Evolutionary conservation across 2,113 vertebrate genomes (phyloP).

Genomic region (Eclectus roratus): DNA sequence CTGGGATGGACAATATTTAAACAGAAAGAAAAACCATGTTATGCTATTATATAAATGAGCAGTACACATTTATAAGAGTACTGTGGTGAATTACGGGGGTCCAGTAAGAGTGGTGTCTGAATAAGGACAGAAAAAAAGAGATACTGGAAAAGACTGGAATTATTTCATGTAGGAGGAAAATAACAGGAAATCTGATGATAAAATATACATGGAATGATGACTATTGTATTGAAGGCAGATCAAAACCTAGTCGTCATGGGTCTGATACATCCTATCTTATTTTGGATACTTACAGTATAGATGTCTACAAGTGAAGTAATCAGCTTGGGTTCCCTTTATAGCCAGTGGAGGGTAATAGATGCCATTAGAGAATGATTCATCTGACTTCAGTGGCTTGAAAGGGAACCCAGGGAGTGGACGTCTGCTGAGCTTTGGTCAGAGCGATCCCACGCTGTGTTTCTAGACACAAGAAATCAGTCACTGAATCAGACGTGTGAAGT

Average conservation of each 20-base stretch:
- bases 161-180: background rate
- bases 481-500: background rate
- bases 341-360: background rate
- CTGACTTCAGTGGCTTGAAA: background rate
- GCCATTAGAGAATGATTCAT: background rate
- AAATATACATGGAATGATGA: background rate
- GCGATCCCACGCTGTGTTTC: background rate
- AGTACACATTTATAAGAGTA: background rate
- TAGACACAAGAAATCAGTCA: background rate
- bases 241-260: background rate
- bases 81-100: background rate
- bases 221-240: background rate
- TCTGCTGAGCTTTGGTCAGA: background rate
- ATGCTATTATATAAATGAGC: background rate
- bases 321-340: background rate
- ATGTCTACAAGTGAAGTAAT: background rate
- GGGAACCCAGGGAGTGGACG: background rate
- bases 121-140: background rate
- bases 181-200: background rate
- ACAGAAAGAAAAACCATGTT: background rate
- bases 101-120: background rate
- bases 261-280: background rate
- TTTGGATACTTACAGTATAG: background rate
- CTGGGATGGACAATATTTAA: background rate
- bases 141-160: background rate